Evolutionary conservation across 1,140 invertebrate genomes (phyloP), one percentile per base, ranked within the genome.

Genomic region (Stegodyphus mimosarum): DNA sequence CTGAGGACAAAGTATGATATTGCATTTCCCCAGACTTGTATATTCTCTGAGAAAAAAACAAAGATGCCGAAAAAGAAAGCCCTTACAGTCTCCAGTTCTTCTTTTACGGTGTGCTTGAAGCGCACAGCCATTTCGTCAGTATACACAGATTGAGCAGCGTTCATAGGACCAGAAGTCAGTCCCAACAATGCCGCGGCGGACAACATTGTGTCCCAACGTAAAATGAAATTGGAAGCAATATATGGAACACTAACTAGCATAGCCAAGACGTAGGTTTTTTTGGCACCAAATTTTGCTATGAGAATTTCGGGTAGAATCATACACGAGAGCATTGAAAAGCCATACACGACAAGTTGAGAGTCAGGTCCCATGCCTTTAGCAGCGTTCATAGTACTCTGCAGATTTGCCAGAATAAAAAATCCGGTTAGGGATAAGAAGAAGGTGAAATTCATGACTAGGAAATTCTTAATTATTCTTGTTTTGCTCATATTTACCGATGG

Each of bases 111-210:
- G 2, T 5, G 13, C 10, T 7, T 50, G 33, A 69, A 86, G 10
- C 72, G 60, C 6, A 69, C 18, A 6, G 91, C 91, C 11, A 89
- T 89, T 87, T 92, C 90, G 0, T 92, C 92, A 11, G 92, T 89
- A 86, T 93, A 93, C 0, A 90, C 89, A 83, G 91, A 91, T 85
- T 92, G 91, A 2, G 92, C 91, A 5, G 91, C 90, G 92, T 92
- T 93, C 48, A 92, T 87, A 6, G 92, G 92, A 3, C 92, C 91
- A 6, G 90, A 91, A 6, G 90, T 90, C 5, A 92, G 66, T 7
- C 92, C 92, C 50, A 77, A 75, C 5, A 70, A 88, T 87, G 91
- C 88, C 0, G 92, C 90, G 9, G 90, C 89, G 9, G 91, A 90
- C 15, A 91, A 88, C 77, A 92, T 89, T 4, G 89, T 70, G 10